Evolutionary conservation across 2,113 vertebrate genomes (phyloP).

Genomic region (Phoxinus phoxinus): DNA sequence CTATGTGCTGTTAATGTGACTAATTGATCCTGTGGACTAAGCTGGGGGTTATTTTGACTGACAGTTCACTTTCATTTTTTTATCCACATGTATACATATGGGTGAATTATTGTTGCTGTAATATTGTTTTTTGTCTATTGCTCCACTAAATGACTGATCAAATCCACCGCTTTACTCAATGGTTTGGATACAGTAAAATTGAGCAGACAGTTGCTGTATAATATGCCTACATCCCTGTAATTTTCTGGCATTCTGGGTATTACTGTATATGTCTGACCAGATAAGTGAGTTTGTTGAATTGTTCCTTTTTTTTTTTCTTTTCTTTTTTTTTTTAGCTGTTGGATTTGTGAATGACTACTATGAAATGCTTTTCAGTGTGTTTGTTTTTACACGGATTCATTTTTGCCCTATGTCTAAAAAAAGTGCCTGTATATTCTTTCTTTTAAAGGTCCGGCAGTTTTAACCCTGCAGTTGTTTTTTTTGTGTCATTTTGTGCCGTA

Average conservation of each 20-base stretch:
- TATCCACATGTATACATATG: conserved; percentile 15
- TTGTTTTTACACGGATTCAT: conserved; percentile 46
- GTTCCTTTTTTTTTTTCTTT: background rate
- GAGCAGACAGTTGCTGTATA: background rate
- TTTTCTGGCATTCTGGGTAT: background rate
- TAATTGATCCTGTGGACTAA: conserved; percentile 44
- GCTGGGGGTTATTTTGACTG: conserved; percentile 26
- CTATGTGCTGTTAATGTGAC: conserved; percentile 28
- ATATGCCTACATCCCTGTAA: background rate
- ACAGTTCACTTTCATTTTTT: conserved; percentile 13
- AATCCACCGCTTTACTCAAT: background rate
- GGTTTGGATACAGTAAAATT: background rate
- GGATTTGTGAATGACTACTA: conserved; percentile 31
- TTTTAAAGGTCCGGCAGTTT: conserved; percentile 58
- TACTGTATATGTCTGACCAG: background rate
- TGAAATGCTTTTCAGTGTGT: background rate
- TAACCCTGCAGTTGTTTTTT: conserved; percentile 43
- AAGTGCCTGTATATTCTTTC: conserved; percentile 67
- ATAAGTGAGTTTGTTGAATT: background rate
- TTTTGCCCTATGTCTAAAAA: conserved; percentile 49
- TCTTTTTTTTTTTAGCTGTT: background rate
- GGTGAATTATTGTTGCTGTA: conserved; percentile 15
- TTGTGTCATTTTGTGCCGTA: conserved; percentile 59
- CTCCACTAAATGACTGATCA: background rate
- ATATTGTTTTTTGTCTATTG: background rate